Percentiles rank a stretch among this genome's conserved stretches.
Conservation (phyloP, 2,113 vertebrate genomes). For the Odocoileus virginianus region DNA sequence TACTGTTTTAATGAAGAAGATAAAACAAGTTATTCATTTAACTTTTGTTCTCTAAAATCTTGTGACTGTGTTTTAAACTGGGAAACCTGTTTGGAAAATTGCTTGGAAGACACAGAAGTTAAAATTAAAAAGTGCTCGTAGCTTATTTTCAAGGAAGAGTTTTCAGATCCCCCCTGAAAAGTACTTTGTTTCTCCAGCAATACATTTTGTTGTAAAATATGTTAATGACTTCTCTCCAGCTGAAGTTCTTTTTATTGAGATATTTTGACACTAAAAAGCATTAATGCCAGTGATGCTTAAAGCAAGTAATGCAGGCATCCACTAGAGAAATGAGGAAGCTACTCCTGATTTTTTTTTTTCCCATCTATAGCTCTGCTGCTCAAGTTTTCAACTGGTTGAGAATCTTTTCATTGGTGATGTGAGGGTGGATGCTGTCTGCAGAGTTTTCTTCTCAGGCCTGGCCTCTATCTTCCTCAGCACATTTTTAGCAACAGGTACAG, state of each 20-base stretch:
- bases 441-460: not conserved
- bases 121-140: not conserved
- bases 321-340: not conserved
- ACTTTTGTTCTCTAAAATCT: not conserved
- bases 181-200: not conserved
- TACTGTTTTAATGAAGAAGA: not conserved
- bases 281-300: not conserved
- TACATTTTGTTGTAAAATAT: conserved; percentile 6
- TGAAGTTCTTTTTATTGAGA: not conserved
- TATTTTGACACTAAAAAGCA: not conserved
- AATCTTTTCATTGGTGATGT: not conserved
- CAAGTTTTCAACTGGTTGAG: not conserved
- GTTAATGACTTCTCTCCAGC: not conserved
- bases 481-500: not conserved
- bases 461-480: not conserved
- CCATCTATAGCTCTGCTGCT: not conserved
- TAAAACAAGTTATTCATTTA: not conserved
- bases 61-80: not conserved
- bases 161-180: not conserved
- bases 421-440: not conserved
- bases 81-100: not conserved
- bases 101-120: not conserved
- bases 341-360: not conserved
- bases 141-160: not conserved
- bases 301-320: not conserved